A percentile compares a stretch with the other conserved stretches of the same genome.
These are phyloP conservation scores for Agapostemon virescens DNA, from an alignment of 2,888 invertebrate genomes.

Conservation along the genomic window DNA sequence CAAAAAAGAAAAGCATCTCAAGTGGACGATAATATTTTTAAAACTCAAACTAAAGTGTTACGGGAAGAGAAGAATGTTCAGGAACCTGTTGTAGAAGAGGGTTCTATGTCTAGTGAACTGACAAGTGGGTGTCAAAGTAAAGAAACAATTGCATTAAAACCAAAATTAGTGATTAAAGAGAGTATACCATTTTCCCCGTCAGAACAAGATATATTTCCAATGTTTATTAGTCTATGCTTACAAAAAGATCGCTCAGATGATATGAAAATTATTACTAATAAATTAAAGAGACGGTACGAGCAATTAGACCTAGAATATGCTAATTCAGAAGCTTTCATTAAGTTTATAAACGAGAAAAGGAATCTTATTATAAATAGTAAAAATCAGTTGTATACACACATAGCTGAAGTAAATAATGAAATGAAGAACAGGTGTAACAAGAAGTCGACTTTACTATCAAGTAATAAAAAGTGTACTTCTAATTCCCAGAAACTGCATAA, in stretches of 20 bases:
- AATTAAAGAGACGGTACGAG: constrained; percentile 71
- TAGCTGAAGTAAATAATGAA: constrained; percentile 67
- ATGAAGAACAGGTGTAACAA: constrained; percentile 63
- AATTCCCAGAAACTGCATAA: background rate
- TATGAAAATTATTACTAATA: constrained; percentile 70
- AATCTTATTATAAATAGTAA: constrained; percentile 53
- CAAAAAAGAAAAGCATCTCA: constrained; percentile 45
- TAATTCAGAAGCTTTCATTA: constrained; percentile 63
- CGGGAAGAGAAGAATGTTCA: too few relatives aligned
- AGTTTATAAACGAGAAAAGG: constrained; percentile 67
- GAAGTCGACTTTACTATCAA: background rate
- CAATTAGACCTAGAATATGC: constrained; percentile 64
- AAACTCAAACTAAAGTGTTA: background rate
- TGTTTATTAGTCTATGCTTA: constrained; percentile 72
- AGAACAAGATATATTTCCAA: constrained; percentile 69
- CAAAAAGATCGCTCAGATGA: constrained; percentile 63
- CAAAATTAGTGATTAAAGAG: constrained; percentile 67
- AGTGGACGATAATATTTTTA: background rate
- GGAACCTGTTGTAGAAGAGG: background rate
- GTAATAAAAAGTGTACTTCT: background rate
- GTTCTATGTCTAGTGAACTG: background rate
- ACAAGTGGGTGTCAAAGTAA: background rate
- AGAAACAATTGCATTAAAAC: constrained; percentile 46
- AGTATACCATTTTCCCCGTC: constrained; percentile 59
- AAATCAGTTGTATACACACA: constrained; percentile 61